phyloP scores from a whole-genome alignment of 2,797 vertebrate species.

The Streptopelia turtur region DNA sequence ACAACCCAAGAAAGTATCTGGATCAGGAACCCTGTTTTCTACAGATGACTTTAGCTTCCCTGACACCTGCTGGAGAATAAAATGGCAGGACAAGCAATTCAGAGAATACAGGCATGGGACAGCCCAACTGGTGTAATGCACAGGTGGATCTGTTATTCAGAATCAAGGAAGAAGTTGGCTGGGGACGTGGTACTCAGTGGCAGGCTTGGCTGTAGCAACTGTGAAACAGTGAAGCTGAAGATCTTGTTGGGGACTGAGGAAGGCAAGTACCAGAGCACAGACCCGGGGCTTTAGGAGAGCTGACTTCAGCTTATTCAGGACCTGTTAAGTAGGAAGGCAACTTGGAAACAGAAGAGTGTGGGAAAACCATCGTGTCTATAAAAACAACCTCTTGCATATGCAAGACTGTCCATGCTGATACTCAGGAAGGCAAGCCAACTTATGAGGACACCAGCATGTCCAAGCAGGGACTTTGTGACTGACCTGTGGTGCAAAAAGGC shows the following conservation, averaged over 20 bases:
- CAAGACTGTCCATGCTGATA: not conserved
- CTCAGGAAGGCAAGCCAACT: not conserved
- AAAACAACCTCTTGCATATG: not conserved
- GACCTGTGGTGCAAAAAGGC: not conserved
- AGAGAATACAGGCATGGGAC: not conserved
- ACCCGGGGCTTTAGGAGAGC: not conserved
- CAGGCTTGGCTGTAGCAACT: not conserved
- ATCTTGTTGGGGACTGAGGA: not conserved
- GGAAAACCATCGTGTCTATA: not conserved
- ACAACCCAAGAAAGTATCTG: not conserved
- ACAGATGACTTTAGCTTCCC: not conserved
- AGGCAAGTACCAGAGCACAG: not conserved
- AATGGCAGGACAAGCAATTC: not conserved
- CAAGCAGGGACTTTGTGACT: not conserved
- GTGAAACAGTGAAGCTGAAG: not conserved
- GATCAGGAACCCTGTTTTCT: not conserved
- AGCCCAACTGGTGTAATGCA: not conserved
- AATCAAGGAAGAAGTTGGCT: not conserved
- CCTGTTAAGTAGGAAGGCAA: not conserved
- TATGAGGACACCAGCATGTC: not conserved
- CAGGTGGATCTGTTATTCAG: not conserved
- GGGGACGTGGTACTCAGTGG: not conserved
- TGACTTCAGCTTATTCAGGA: not conserved
- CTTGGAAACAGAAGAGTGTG: not conserved
- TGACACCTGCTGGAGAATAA: not conserved